These are phyloP conservation scores for Hemaris fuciformis DNA, from an alignment of 2,888 invertebrate species.

Conservation along the genomic window DNA sequence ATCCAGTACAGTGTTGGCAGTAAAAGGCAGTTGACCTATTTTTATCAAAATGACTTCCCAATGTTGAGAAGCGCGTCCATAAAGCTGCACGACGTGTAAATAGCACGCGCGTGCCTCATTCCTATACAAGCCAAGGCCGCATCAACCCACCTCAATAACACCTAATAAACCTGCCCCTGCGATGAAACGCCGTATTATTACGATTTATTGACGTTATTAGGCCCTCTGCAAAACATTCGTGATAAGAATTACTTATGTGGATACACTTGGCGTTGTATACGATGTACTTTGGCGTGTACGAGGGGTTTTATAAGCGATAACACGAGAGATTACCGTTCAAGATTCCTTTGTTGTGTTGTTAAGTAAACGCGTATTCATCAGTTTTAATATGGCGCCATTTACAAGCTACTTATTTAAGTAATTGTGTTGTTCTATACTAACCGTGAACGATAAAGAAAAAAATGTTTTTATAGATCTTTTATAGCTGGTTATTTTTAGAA, in stretches of 20 bases:
- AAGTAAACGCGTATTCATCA: background rate
- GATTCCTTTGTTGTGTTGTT: background rate
- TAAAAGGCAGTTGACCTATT: conserved; percentile 3
- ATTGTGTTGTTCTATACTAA: background rate
- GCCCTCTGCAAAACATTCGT: conserved; percentile 10
- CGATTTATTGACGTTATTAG: conserved; percentile 16
- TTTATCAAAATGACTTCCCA: background rate
- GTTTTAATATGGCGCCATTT: background rate
- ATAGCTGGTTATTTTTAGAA: no score
- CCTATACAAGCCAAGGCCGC: conserved; percentile 2
- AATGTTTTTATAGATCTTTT: no score
- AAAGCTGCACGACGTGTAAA: background rate
- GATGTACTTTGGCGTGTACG: background rate
- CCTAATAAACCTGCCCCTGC: conserved; percentile 10
- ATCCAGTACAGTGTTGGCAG: background rate
- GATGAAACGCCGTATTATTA: conserved; percentile 13
- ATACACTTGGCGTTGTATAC: background rate
- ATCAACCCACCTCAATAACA: conserved; percentile 12
- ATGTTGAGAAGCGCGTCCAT: conserved; percentile 4
- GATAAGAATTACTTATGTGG: conserved; percentile 12
- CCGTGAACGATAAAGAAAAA: no score
- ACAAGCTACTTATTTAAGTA: background rate
- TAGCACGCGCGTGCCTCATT: conserved; percentile 9
- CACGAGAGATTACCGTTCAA: background rate
- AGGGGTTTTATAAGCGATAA: background rate